Conservation (phyloP, 92 coral and sea anemone species). For the Muricea muricata region DNA sequence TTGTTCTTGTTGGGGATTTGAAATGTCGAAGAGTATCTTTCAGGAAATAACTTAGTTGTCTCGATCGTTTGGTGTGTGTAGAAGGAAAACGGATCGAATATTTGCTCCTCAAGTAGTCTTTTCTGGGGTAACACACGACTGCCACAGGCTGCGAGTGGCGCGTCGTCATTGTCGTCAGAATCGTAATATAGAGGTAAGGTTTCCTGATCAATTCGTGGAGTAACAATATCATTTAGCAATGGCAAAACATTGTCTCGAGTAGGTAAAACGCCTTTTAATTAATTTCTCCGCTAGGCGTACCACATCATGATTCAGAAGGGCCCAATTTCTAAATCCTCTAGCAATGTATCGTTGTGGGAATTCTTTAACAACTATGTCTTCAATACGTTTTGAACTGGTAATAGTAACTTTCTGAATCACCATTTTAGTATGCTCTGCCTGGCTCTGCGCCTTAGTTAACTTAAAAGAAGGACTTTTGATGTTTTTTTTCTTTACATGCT, state of each 20-base stretch:
- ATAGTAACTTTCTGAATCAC: background rate
- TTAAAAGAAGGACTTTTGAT: background rate
- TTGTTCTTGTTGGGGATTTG: background rate
- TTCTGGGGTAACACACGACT: too few species aligned
- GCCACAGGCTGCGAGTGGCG: too few species aligned
- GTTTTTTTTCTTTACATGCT: conserved; percentile 15
- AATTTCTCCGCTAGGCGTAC: background rate
- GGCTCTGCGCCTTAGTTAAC: too few species aligned
- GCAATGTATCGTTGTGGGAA: too few species aligned
- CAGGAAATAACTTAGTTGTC: background rate
- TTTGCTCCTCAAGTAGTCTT: background rate
- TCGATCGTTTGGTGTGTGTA: too few species aligned
- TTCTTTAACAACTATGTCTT: background rate
- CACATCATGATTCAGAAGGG: too few species aligned
- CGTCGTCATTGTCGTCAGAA: too few species aligned
- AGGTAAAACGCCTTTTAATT: background rate
- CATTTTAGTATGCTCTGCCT: too few species aligned
- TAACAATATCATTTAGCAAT: too few species aligned
- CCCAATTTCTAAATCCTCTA: too few species aligned
- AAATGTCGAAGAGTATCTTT: background rate
- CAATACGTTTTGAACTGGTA: background rate
- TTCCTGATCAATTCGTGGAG: background rate
- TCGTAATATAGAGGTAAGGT: too few species aligned
- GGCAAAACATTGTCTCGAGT: background rate
- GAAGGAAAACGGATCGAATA: background rate